These are phyloP conservation scores for Bubo blakistoni DNA, from an alignment of 2,113 vertebrate species.

Conservation along the genomic window DNA sequence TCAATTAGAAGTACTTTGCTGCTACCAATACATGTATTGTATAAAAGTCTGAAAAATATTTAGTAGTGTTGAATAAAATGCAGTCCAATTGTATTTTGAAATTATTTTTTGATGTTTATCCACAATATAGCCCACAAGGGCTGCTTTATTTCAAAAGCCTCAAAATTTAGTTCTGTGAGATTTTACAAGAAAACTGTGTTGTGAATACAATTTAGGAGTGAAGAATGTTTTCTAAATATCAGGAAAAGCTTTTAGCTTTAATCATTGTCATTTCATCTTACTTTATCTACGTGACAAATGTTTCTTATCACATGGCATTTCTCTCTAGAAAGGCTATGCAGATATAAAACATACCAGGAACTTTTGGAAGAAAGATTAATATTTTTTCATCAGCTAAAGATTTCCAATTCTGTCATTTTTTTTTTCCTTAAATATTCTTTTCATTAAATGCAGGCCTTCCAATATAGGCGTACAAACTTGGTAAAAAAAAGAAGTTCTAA, in stretches of 20 bases:
- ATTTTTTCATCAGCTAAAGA: not conserved
- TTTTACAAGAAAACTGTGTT: not conserved
- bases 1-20: not conserved
- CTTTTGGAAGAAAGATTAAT: not conserved
- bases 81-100: not conserved
- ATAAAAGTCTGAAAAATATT: not conserved
- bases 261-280: not conserved
- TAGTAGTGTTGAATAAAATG: not conserved
- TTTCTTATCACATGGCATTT: not conserved
- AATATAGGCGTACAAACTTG: not conserved
- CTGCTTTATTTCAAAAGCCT: not conserved
- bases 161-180: not conserved
- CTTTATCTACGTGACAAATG: not conserved
- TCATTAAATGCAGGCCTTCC: not conserved
- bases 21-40: not conserved
- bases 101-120: not conserved
- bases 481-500: not conserved
- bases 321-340: not conserved
- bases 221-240: not conserved
- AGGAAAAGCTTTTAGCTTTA: not conserved
- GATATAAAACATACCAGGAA: not conserved
- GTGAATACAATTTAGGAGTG: not conserved
- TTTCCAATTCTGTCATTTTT: not conserved
- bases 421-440: not conserved
- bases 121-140: not conserved